Evolutionary conservation across 2,888 invertebrate genomes (phyloP), one percentile per base, ranked within the genome.

Genomic region (Sussaba pulchella): DNA sequence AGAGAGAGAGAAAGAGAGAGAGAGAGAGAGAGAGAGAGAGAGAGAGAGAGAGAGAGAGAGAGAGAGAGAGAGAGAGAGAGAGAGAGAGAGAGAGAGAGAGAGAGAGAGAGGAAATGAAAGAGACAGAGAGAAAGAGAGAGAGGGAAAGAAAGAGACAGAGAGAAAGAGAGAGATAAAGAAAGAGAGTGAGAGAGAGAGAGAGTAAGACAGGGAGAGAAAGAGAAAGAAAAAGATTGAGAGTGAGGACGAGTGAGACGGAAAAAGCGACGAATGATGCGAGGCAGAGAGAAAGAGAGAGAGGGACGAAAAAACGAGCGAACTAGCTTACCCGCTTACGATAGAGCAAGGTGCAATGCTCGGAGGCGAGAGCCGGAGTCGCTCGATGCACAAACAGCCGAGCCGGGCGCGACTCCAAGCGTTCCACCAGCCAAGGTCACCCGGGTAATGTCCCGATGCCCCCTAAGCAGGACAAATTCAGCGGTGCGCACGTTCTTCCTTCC

Each of bases 381-480:
- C 85, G 87, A 88, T 91, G 90, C 89, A 89, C 91, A 91, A 91
- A 91, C 91, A 91, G 83, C 47, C 52, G 50, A 81, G 86, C 79
- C 85, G 84, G 78, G 82, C 85, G 76, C 78, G 84, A 82, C 74
- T 74, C 74, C 50, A 63, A 59, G 54, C 76, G 85, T 84, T 82
- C 83, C 78, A 85, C 84, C 89, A 89, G 87, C 91, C 91, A 92
- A 92, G 91, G 92, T 91, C 91, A 91, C 88, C 90, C 91, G 91
- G 92, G 91, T 91, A 91, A 92, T 90, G 92, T 91, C 90, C 92
- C 91, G 91, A 92, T 92, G 92, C 91, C 92, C 91, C 91, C 91
- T 91, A 91, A 89, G 89, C 90, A 90, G 90, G 91, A 90, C 90
- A 89, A 90, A 90, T 91, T 90, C 89, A 84, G 79, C 77, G 76